Conservation (phyloP, 2,797 vertebrate species). For the Premnoplex brunnescens region DNA sequence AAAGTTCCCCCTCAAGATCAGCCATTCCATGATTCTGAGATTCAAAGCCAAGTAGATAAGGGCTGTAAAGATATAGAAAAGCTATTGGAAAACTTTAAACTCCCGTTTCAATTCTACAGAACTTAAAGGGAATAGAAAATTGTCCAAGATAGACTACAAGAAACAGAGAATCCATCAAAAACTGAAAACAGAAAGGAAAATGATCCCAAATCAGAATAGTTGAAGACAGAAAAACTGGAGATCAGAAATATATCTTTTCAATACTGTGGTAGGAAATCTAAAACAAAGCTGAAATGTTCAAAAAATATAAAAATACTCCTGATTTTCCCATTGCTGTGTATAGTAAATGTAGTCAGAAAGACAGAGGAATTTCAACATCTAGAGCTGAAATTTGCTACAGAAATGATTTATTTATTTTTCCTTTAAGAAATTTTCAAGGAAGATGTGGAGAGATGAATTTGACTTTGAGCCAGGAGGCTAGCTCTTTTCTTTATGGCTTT, state of each 20-base stretch:
- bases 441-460: not conserved
- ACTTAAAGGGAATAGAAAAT: not conserved
- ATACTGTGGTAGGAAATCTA: not conserved
- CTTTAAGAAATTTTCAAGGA: constrained; percentile 1
- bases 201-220: not conserved
- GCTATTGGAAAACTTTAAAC: not conserved
- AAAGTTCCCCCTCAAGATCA: not conserved
- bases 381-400: not conserved
- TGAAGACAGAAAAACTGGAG: not conserved
- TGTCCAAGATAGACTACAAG: not conserved
- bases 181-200: not conserved
- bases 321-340: not conserved
- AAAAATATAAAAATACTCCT: fast-evolving
- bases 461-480: not conserved
- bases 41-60: not conserved
- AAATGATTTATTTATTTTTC: not conserved
- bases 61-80: not conserved
- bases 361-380: not conserved
- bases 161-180: not conserved
- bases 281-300: not conserved
- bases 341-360: not conserved
- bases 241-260: not conserved
- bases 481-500: not conserved
- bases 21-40: not conserved
- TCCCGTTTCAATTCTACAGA: not conserved